Evolutionary conservation across 2,888 invertebrate genomes (phyloP).

Genomic region (Cheiracanthium punctorium): DNA sequence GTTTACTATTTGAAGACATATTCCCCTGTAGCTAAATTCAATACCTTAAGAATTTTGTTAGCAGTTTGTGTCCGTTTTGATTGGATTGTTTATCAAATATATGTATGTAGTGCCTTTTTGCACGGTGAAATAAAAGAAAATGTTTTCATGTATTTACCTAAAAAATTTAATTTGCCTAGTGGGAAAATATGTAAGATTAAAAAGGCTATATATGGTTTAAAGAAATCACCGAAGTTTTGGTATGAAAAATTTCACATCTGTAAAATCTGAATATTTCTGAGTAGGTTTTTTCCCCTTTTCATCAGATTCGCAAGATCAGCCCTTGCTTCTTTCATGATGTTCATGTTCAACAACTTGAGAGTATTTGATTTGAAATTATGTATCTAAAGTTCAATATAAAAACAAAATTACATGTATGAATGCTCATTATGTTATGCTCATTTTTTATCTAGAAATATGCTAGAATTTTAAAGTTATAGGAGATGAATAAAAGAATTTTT

Average conservation of each 20-base stretch:
- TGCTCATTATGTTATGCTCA: not conserved
- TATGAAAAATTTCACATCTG: conserved; percentile 1
- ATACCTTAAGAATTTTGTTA: no score
- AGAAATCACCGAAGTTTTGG: not conserved
- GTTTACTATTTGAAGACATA: no score
- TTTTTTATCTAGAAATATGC: conserved; percentile 1
- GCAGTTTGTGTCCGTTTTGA: not conserved
- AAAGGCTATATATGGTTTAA: not conserved
- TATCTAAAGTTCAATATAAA: not conserved
- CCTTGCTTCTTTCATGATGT: not conserved
- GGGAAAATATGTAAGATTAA: conserved; percentile 4
- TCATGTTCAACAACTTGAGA: not conserved
- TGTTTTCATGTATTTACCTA: not conserved
- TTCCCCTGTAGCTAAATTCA: no score
- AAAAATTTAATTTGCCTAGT: not conserved
- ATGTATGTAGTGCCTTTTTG: conserved; percentile 12
- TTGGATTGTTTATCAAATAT: not conserved
- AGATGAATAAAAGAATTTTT: no score
- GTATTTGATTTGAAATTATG: no score
- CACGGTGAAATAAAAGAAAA: conserved; percentile 1
- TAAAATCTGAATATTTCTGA: not conserved
- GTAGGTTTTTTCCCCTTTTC: not conserved
- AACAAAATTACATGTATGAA: not conserved
- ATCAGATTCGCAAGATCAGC: not conserved
- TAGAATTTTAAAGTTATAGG: no score